A percentile compares a stretch with the other conserved stretches of the same genome.
phyloP scores from a whole-genome alignment of 1,140 invertebrate genomes.

The Laodelphax striatellus region DNA sequence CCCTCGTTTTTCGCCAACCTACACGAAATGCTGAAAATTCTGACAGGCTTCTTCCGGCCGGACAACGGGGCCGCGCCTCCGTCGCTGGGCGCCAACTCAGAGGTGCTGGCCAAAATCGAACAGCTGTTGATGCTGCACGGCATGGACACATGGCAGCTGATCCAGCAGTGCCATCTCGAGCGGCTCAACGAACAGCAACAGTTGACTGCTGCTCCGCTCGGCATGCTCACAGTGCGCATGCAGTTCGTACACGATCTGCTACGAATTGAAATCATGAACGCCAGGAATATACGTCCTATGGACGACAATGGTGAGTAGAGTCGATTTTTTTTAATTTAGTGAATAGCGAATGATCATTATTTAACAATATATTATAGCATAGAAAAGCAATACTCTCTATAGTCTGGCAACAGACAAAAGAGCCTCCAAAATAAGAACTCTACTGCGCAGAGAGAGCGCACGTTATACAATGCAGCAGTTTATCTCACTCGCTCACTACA shows the following conservation, averaged over 20 bases:
- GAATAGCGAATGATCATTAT: neutral
- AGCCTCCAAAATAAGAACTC: no score
- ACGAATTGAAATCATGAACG: conserved; percentile 76
- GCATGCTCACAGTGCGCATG: conserved; percentile 21
- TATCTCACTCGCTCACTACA: no score
- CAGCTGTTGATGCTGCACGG: conserved; percentile 66
- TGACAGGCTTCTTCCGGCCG: conserved; percentile 65
- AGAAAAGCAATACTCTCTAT: no score
- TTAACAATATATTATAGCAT: neutral
- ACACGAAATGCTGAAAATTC: conserved; percentile 68
- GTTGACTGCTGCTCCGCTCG: conserved; percentile 42
- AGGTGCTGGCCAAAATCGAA: conserved; percentile 49
- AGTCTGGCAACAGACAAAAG: no score
- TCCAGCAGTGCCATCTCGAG: conserved; percentile 71
- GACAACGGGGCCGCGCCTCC: conserved; percentile 33
- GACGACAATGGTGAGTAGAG: conserved; percentile 68
- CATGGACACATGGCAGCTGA: conserved; percentile 72
- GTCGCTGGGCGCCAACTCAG: neutral
- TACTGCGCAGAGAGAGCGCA: no score
- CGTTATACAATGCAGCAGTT: no score
- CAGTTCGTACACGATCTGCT: conserved; percentile 29
- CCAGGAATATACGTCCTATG: conserved; percentile 72
- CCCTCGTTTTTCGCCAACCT: conserved; percentile 82
- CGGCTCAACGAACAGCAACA: conserved; percentile 53
- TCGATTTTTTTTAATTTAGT: no score